Evolutionary conservation across 2,888 invertebrate species (phyloP), one percentile per base, ranked within the genome.

Genomic region (Andrena haemorrhoa): DNA sequence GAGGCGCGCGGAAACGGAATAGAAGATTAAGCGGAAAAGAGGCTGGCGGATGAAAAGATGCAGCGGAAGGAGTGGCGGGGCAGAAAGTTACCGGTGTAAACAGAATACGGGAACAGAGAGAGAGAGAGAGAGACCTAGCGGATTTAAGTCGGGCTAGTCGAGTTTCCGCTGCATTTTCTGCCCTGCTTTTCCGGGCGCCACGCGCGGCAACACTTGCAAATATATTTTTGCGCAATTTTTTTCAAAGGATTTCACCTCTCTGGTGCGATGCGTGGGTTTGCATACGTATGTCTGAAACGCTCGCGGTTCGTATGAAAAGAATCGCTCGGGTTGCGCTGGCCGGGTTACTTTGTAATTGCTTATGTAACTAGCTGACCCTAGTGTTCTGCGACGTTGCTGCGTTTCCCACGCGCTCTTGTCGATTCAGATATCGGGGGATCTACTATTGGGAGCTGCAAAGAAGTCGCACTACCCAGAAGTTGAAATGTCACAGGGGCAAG

Each of bases 21-120:
- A 60, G 31, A 61, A 65, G 33, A 58, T 23, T 41, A 12, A 69
- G 60, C 20, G 76, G 20, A 35, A 33, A 56, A 29, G 56, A 64
- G 53, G 20, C 72, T 7, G 26, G 60, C 31, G 58, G 75, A 73
- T 74, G 31, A 76, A 76, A 70, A 68, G 64, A 49, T 56, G 60
- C 26, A 2, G 64, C 63, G 31, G 69, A 70, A 26, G 6, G 64
- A 56, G 33, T 2, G 26, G 35, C 29, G 2, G 10, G 29, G 31
- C n/a, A 33, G 26, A 61, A 61, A n/a, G 29, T 23, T 23, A n/a
- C 41, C 23, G 41, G 31, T 53, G 53, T 53, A 68, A 71, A 64
- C 47, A 64, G 47, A 20, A 51, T 78, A 47, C 66, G 68, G 23
- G 26, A 49, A 23, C 41, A 29, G n/a, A 1, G 31, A 33, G 41